These are phyloP conservation scores for Parotocinclus haroldoi DNA, from an alignment of 2,797 vertebrate genomes.

Conservation along the genomic window DNA sequence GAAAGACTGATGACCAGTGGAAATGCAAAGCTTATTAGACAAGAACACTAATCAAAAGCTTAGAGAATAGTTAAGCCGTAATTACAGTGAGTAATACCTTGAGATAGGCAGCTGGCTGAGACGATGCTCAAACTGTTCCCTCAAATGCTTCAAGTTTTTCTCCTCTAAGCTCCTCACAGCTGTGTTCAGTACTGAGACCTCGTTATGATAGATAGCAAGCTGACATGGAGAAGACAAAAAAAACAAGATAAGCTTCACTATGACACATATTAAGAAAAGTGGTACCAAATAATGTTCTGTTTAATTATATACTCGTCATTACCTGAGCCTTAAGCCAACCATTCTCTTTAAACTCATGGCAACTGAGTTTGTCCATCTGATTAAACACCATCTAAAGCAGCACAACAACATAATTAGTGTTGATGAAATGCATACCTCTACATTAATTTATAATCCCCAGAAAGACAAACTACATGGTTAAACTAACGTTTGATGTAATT, in stretches of 20 bases:
- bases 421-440: neutral
- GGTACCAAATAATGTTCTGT: neutral
- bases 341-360: slow-evolving; percentile 69
- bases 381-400: slow-evolving; percentile 68
- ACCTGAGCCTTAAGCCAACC: slow-evolving; percentile 76
- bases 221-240: slow-evolving; percentile 7
- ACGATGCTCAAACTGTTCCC: slow-evolving; percentile 63
- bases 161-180: slow-evolving; percentile 65
- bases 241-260: neutral
- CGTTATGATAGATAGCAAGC: slow-evolving; percentile 56
- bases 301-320: slow-evolving; percentile 9
- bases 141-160: slow-evolving; percentile 71
- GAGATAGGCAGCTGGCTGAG: slow-evolving; percentile 59
- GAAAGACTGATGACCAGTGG: too few species aligned
- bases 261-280: neutral
- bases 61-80: too few species aligned
- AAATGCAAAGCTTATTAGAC: too few species aligned
- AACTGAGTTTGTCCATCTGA: slow-evolving; percentile 60
- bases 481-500: too few species aligned
- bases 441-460: too few species aligned
- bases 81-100: slow-evolving; percentile 56
- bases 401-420: neutral
- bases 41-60: too few species aligned
- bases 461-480: too few species aligned
- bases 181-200: slow-evolving; percentile 63